phyloP scores from a whole-genome alignment of 2,797 vertebrate species.

The Urophycis tenuis region DNA sequence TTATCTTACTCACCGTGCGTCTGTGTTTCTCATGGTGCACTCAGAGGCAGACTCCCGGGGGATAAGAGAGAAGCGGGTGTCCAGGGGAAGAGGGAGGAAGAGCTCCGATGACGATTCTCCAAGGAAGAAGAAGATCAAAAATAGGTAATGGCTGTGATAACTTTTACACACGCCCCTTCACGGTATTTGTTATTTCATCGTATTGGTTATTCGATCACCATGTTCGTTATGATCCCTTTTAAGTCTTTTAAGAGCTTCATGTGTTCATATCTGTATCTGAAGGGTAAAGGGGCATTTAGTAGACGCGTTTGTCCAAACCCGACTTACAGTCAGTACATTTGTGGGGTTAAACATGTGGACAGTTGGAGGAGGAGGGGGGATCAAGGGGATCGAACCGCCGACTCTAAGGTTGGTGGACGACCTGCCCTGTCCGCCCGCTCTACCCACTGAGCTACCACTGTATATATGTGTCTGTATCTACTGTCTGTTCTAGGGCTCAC shows the following conservation, averaged over 20 bases:
- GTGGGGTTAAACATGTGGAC: no score
- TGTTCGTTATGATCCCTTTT: neutral
- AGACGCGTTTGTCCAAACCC: no score
- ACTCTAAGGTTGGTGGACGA: no score
- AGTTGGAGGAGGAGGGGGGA: no score
- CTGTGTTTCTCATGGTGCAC: neutral
- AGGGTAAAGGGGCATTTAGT: no score
- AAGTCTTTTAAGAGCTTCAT: neutral
- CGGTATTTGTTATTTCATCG: neutral
- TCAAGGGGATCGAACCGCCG: no score
- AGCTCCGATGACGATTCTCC: constrained; percentile 90
- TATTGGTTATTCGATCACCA: neutral
- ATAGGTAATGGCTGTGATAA: constrained; percentile 71
- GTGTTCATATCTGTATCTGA: no score
- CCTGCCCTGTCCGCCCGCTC: no score
- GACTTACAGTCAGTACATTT: no score
- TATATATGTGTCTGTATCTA: neutral
- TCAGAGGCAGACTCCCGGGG: constrained; percentile 61
- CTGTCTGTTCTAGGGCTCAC: neutral
- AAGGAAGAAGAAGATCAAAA: constrained; percentile 89
- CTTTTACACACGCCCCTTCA: neutral
- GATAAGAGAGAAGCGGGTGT: constrained; percentile 84
- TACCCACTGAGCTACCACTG: no score
- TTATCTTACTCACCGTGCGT: no score
- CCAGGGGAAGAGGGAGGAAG: constrained; percentile 81